phyloP scores from a whole-genome alignment of 2,888 invertebrate species.

The Callyntrura sp. region DNA sequence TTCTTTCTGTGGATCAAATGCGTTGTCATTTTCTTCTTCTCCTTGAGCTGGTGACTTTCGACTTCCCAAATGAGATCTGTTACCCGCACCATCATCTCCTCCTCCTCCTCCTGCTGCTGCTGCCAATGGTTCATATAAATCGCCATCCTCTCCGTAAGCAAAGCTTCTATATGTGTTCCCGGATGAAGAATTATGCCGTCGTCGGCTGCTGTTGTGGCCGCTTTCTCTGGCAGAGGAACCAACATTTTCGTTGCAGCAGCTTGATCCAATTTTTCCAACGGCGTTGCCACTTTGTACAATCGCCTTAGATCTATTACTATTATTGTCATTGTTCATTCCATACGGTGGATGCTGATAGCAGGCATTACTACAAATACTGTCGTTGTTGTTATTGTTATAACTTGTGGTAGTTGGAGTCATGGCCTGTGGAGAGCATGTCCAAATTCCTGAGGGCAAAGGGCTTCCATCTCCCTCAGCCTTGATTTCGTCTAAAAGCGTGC shows the following conservation, averaged over 20 bases:
- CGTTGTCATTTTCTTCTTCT: slow-evolving; percentile 44
- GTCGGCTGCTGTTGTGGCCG: neutral
- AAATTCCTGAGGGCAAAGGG: slow-evolving; percentile 81
- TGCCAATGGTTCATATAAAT: slow-evolving; percentile 58
- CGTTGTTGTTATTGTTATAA: neutral
- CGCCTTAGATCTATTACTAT: neutral
- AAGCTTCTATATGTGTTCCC: slow-evolving; percentile 73
- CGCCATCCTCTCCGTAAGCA: slow-evolving; percentile 61
- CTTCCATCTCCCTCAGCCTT: slow-evolving; percentile 81
- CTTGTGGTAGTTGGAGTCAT: neutral
- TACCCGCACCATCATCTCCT: neutral
- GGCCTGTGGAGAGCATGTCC: slow-evolving; percentile 66
- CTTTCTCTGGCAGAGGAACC: neutral
- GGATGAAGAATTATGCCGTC: slow-evolving; percentile 6
- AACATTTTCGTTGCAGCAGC: slow-evolving; percentile 55
- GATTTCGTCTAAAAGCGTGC: slow-evolving; percentile 82
- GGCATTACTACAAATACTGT: neutral
- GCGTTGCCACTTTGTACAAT: slow-evolving; percentile 40
- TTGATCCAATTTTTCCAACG: slow-evolving; percentile 62
- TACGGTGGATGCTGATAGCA: neutral
- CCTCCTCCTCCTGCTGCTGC: neutral
- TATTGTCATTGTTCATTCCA: neutral
- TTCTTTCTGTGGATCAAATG: slow-evolving; percentile 22
- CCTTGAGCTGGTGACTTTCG: slow-evolving; percentile 2
- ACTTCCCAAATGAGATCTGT: slow-evolving; percentile 43